Conservation (phyloP, 2,888 invertebrate genomes). For the Stenolophus ochropezus region DNA sequence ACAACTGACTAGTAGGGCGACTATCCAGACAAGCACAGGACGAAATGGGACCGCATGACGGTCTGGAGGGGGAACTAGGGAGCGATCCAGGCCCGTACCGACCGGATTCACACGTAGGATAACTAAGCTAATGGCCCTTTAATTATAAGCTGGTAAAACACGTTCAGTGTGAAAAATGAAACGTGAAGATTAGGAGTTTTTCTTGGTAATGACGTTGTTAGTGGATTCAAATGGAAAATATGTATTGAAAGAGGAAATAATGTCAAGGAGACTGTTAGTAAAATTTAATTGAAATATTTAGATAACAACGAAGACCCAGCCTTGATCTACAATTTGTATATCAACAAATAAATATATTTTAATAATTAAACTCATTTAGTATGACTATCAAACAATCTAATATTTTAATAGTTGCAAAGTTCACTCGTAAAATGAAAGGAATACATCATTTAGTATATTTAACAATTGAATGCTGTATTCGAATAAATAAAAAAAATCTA, state of each 20-base stretch:
- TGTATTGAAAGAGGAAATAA: constrained; percentile 6
- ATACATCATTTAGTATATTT: no score
- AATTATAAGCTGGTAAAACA: constrained; percentile 26
- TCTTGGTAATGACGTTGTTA: constrained; percentile 3
- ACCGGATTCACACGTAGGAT: background rate
- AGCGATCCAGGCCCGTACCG: constrained; percentile 5
- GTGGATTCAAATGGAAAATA: background rate
- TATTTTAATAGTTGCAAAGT: no score
- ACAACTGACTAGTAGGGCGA: background rate
- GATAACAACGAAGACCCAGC: background rate
- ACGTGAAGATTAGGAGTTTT: constrained; percentile 2
- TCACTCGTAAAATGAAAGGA: no score
- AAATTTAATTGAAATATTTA: background rate
- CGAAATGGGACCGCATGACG: constrained; percentile 22
- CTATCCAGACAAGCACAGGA: constrained; percentile 40
- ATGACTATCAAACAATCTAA: no score
- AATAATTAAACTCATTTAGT: no score
- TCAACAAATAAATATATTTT: background rate
- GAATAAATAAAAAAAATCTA: no score
- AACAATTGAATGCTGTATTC: no score
- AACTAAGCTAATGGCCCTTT: background rate
- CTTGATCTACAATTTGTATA: background rate
- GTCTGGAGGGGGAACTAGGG: constrained; percentile 33
- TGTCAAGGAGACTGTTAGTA: constrained; percentile 10
- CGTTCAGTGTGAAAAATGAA: constrained; percentile 14